These are phyloP conservation scores for Mixornis gularis DNA, from an alignment of 2,113 vertebrate genomes.

Conservation along the genomic window DNA sequence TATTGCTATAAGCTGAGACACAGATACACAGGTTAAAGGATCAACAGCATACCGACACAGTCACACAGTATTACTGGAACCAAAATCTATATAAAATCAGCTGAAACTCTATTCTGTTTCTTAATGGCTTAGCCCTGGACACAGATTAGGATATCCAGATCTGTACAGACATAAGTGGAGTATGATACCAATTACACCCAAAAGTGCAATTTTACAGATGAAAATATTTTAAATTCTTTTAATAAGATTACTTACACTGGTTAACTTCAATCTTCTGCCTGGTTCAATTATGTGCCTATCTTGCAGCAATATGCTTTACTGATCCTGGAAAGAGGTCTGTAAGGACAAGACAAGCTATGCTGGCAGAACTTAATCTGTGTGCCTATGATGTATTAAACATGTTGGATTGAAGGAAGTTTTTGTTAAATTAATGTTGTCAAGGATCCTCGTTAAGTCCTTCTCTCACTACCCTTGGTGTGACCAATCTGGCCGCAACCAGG, in stretches of 20 bases:
- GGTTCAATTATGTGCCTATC: not conserved
- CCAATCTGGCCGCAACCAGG: not conserved
- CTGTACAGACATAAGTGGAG: not conserved
- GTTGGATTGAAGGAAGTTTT: not conserved
- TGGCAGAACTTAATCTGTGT: not conserved
- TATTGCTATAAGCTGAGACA: not conserved
- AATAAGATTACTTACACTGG: not conserved
- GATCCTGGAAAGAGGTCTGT: not conserved
- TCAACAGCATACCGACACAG: not conserved
- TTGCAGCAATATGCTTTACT: not conserved
- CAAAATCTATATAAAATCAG: not conserved
- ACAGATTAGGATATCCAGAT: not conserved
- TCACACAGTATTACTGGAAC: not conserved
- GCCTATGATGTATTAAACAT: not conserved
- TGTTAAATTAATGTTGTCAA: not conserved
- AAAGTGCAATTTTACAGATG: not conserved
- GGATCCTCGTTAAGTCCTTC: not conserved
- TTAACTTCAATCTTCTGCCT: not conserved
- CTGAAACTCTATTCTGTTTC: not conserved
- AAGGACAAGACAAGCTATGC: not conserved
- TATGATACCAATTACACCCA: not conserved
- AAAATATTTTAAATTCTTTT: not conserved
- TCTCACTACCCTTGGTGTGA: not conserved
- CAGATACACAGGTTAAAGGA: not conserved
- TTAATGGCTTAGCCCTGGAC: not conserved